These are phyloP conservation scores for Aphaenogaster ashmeadi DNA, from an alignment of 1,140 invertebrate species.

Conservation along the genomic window DNA sequence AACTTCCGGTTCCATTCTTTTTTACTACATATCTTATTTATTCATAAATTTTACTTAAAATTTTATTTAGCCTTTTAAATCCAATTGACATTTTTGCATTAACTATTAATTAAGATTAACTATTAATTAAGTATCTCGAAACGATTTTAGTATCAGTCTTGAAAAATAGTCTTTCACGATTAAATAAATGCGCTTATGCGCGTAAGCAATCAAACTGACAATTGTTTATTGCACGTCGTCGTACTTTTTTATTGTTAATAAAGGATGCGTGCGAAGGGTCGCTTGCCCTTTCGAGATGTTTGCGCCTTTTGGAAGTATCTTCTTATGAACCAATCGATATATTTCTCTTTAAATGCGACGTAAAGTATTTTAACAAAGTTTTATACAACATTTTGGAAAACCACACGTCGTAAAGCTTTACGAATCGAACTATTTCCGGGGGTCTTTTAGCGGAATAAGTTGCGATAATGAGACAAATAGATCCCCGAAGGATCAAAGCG, in stretches of 20 bases:
- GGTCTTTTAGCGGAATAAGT: constrained; percentile 19
- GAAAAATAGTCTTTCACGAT: background rate
- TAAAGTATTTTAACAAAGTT: constrained; percentile 41
- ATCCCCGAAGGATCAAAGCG: constrained; percentile 10
- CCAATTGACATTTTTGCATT: constrained; percentile 15
- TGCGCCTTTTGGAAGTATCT: constrained; percentile 27
- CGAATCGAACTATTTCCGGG: background rate
- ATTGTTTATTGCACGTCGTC: constrained; percentile 67
- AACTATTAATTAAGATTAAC: background rate
- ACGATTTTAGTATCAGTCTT: background rate
- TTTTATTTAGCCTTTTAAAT: constrained; percentile 21
- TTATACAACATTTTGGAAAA: constrained; percentile 44
- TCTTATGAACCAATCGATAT: constrained; percentile 29
- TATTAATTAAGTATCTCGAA: background rate
- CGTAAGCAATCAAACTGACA: constrained; percentile 12
- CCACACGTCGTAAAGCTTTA: constrained; percentile 17
- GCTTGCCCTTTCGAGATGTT: constrained; percentile 49
- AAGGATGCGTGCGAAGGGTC: constrained; percentile 50
- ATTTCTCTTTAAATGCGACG: constrained; percentile 31
- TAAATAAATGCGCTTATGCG: background rate
- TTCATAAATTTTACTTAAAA: constrained; percentile 2
- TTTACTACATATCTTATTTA: constrained; percentile 19
- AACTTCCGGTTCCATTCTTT: background rate
- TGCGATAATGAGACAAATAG: background rate
- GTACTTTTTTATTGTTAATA: constrained; percentile 54